Conservation (phyloP, 2,113 vertebrate species). For the Mus spicilegus region DNA sequence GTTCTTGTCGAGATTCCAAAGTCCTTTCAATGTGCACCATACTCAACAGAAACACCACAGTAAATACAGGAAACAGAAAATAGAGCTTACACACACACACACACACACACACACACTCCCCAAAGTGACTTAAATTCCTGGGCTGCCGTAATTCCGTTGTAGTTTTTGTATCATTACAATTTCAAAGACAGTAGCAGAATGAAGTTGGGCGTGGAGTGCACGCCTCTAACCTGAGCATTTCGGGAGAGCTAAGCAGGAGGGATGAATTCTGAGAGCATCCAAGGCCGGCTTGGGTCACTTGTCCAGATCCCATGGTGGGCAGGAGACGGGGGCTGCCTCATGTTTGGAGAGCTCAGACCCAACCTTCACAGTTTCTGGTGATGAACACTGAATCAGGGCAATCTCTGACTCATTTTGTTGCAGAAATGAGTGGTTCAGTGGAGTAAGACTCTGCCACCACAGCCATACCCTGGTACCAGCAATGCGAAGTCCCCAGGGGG, state of each 20-base stretch:
- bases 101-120: constrained; percentile 30
- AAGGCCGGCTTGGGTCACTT: neutral
- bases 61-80: constrained; percentile 29
- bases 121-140: constrained; percentile 8
- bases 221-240: neutral
- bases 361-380: neutral
- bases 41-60: constrained; percentile 6
- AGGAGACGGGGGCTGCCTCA: no score
- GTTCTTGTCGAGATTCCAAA: neutral
- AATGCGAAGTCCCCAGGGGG: neutral
- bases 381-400: neutral
- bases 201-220: neutral
- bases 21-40: neutral
- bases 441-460: neutral
- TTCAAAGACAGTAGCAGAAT: constrained; percentile 49
- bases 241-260: neutral
- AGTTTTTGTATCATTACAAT: constrained; percentile 18
- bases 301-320: neutral
- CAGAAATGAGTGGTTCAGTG: neutral
- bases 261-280: neutral
- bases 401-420: neutral
- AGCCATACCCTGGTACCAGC: neutral
- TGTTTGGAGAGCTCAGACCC: neutral
- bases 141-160: neutral
- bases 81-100: constrained; percentile 38